Evolutionary conservation across 1,140 invertebrate genomes (phyloP), one percentile per base, ranked within the genome.

Genomic region (Drosophila orena): DNA sequence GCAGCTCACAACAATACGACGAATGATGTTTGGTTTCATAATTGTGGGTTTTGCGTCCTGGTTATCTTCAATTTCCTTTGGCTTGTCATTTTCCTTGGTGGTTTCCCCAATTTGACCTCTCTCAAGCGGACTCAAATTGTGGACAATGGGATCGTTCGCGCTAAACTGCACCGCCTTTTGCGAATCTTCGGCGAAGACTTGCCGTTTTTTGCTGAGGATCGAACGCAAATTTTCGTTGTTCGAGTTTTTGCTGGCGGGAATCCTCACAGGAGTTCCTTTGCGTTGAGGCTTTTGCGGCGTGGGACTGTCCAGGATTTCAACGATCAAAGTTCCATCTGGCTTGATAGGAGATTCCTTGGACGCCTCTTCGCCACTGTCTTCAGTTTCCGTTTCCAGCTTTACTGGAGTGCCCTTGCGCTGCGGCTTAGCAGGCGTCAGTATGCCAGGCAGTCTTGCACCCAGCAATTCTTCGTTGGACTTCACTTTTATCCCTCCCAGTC

Each of bases 151-250:
- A 47, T 57, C 52, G 14, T 27, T 73, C 5, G 37, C 58, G 35
- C 79, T 81, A 42, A 90, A 91, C 44, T 84, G 72, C 1, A 90
- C 79, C 47, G 49, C 75, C 61, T 84, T 91, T 0, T 59, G 57
- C 8, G 34, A 34, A 5, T 79, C 69, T 15, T 84, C 77, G 1
- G 53, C 61, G 7, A 88, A 77, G 1, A 84, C 27, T 7, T 90
- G 68, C 0, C 73, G 64, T 30, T 88, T 74, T 14, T 85, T 81
- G 15, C 38, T 24, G 6, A 91, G 57, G 34, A 91, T 91, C 0
- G 90, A 91, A 43, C 83, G 90, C 2, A 79, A 38, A 30, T 77
- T 64, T 2, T 14, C 24, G 24, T 57, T 71, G 5, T 34, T 30
- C 2, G 24, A 7, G 0, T 77, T 66, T 22, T 56, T 52, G 3